Conservation (phyloP, 2,113 vertebrate species). For the Pangasianodon hypophthalmus region DNA sequence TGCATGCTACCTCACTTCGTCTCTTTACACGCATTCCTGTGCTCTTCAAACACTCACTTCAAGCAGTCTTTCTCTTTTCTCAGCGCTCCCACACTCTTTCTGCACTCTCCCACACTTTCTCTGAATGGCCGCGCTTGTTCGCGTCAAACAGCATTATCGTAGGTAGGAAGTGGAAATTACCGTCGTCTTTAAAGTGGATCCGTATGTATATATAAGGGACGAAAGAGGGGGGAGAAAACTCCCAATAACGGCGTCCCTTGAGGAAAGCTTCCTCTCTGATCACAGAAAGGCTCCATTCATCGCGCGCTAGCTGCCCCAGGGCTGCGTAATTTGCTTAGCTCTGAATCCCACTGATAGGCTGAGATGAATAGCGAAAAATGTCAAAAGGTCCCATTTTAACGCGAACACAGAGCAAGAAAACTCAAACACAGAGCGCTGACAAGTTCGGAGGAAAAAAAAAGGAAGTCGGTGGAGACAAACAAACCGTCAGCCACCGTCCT, state of each 20-base stretch:
- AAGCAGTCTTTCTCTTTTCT: not conserved
- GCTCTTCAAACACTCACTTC: constrained; percentile 6
- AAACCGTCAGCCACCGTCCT: constrained; percentile 38
- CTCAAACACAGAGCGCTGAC: constrained; percentile 14
- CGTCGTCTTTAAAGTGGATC: constrained; percentile 87
- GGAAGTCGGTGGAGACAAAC: constrained; percentile 32
- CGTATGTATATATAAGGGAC: constrained; percentile 78
- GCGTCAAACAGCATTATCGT: constrained; percentile 78
- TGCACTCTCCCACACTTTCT: constrained; percentile 51
- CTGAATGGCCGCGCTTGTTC: constrained; percentile 78
- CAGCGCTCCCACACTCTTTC: constrained; percentile 7
- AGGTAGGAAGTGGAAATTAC: constrained; percentile 89
- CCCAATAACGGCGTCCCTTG: constrained; percentile 80
- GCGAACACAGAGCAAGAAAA: constrained; percentile 13
- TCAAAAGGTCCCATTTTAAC: constrained; percentile 61
- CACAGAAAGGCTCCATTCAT: constrained; percentile 92
- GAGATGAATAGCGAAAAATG: constrained; percentile 77
- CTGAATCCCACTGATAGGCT: constrained; percentile 82
- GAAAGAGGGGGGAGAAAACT: constrained; percentile 57
- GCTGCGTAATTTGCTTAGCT: constrained; percentile 87
- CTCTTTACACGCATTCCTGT: constrained; percentile 16
- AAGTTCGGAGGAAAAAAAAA: not conserved
- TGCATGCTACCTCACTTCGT: not conserved
- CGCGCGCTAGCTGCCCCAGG: constrained; percentile 72
- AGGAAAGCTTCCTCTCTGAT: constrained; percentile 75